Conservation (phyloP, 2,797 vertebrate species). For the Pygocentrus nattereri region DNA sequence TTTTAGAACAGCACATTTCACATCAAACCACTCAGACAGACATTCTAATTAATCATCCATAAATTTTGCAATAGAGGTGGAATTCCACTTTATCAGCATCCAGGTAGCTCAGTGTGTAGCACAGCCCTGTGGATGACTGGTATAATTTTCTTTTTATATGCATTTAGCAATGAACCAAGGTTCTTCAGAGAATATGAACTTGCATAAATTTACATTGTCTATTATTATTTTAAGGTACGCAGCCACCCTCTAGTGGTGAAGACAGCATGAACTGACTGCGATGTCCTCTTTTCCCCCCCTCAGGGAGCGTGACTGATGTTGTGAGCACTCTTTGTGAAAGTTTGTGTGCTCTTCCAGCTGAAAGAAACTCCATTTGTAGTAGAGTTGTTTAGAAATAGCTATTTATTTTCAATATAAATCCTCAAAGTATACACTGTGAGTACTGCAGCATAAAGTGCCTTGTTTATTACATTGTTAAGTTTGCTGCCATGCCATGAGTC, state of each 20-base stretch:
- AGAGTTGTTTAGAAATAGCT: constrained; percentile 14
- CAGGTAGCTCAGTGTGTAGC: neutral
- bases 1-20: neutral
- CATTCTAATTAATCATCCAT: neutral
- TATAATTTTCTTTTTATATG: neutral
- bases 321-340: constrained; percentile 1
- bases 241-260: constrained; percentile 26
- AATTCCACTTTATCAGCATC: neutral
- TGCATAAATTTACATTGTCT: neutral
- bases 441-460: constrained; percentile 57
- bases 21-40: neutral
- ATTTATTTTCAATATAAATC: constrained; percentile 30
- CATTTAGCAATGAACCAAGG: neutral
- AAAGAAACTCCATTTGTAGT: constrained; percentile 21
- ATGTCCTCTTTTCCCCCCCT: constrained; percentile 24
- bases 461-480: constrained; percentile 44
- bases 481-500: constrained; percentile 21
- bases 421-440: constrained; percentile 17
- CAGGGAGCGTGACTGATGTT: constrained; percentile 39
- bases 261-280: neutral
- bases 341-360: constrained; percentile 1
- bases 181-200: neutral
- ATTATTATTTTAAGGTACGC: constrained; percentile 28
- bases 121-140: neutral
- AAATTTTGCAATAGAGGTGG: neutral